phyloP scores from a whole-genome alignment of 2,888 invertebrate genomes.

The Torymus auratus region DNA sequence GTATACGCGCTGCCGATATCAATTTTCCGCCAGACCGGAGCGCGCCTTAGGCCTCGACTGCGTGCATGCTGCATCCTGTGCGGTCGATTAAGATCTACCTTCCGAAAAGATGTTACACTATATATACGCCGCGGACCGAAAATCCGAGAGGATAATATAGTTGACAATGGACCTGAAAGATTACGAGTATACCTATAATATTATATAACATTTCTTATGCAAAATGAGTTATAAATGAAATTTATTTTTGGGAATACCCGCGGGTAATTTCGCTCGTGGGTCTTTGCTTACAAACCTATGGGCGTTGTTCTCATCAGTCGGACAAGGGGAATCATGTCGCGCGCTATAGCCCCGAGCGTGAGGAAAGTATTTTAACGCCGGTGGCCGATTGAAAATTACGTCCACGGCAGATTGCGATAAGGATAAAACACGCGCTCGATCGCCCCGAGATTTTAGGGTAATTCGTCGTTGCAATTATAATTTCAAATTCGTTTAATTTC shows the following conservation, averaged over 20 bases:
- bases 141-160: not conserved
- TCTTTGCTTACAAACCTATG: no score
- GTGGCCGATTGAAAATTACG: slow-evolving; percentile 42
- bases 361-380: not conserved
- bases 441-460: not conserved
- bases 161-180: no score
- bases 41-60: slow-evolving; percentile 1
- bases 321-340: not conserved
- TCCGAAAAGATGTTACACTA: not conserved
- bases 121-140: not conserved
- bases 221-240: no score
- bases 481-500: slow-evolving; percentile 19
- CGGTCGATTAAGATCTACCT: slow-evolving; percentile 40
- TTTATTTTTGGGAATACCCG: no score
- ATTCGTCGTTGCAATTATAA: slow-evolving; percentile 17
- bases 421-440: not conserved
- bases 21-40: slow-evolving; percentile 17
- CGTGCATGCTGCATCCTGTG: not conserved
- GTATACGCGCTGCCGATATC: slow-evolving; percentile 13
- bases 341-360: slow-evolving; percentile 13
- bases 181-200: no score
- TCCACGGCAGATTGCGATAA: slow-evolving; percentile 18
- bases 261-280: no score
- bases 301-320: no score
- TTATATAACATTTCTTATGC: no score